Evolutionary conservation across 1,140 invertebrate species (phyloP).

Genomic region (Epicauta chinensis): DNA sequence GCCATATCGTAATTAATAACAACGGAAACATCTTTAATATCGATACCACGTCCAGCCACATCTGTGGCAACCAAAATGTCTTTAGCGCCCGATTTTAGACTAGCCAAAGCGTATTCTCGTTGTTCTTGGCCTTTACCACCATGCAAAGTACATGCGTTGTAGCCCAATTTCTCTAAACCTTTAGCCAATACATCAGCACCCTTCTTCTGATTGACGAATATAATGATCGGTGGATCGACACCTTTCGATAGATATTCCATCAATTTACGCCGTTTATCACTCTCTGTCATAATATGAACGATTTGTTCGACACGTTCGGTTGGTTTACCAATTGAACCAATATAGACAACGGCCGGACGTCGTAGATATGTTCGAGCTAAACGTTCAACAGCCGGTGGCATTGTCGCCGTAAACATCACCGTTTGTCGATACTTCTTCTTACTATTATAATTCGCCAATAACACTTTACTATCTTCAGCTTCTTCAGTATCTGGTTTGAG

Average conservation of each 20-base stretch:
- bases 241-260: conserved; percentile 80
- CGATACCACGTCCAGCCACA: conserved; percentile 99
- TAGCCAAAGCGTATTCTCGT: conserved; percentile 94
- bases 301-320: conserved; percentile 97
- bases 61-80: conserved; percentile 99
- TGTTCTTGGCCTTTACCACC: conserved; percentile 99
- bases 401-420: conserved; percentile 99
- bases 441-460: conserved; percentile 92
- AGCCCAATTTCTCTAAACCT: conserved; percentile 94
- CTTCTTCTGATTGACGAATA: conserved; percentile 99
- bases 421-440: conserved; percentile 99
- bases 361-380: conserved; percentile 91
- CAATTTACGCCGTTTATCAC: conserved; percentile 87
- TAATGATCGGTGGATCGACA: conserved; percentile 95
- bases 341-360: conserved; percentile 95
- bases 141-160: conserved; percentile 94
- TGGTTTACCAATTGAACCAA: conserved; percentile 97
- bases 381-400: conserved; percentile 96
- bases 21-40: conserved; percentile 98
- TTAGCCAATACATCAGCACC: conserved; percentile 97
- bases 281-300: conserved; percentile 90
- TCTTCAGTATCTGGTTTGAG: conserved; percentile 98
- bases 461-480: conserved; percentile 83
- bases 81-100: conserved; percentile 89
- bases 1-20: conserved; percentile 99